Evolutionary conservation across 2,888 invertebrate genomes (phyloP).

Genomic region (Clepsis dumicolana): DNA sequence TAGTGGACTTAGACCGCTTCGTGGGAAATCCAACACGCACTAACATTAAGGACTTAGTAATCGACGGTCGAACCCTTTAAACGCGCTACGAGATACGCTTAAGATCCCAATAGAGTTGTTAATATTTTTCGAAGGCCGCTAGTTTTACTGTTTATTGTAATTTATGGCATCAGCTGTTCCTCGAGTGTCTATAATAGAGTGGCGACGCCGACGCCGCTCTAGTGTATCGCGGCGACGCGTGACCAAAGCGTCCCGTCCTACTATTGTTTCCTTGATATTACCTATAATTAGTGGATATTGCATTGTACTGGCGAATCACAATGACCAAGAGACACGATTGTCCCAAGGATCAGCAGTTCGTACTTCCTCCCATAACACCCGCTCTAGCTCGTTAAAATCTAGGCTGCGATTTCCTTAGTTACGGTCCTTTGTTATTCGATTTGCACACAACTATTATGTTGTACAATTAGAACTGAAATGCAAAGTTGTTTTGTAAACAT

Average conservation of each 20-base stretch:
- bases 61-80: not conserved
- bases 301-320: constrained; percentile 59
- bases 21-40: not conserved
- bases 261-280: constrained; percentile 60
- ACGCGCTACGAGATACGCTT: not conserved
- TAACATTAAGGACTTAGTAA: not conserved
- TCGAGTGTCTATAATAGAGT: constrained; percentile 24
- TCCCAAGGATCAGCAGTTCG: constrained; percentile 55
- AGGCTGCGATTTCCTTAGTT: constrained; percentile 46
- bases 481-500: constrained; percentile 7
- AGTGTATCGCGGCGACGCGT: constrained; percentile 54
- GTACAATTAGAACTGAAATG: constrained; percentile 2
- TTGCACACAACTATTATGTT: constrained; percentile 7
- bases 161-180: constrained; percentile 31
- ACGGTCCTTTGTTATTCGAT: constrained; percentile 28
- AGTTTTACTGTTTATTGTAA: constrained; percentile 8
- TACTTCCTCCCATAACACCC: constrained; percentile 46
- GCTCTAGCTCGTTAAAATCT: constrained; percentile 42
- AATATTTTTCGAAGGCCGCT: not conserved
- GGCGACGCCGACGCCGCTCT: constrained; percentile 43
- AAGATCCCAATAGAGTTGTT: constrained; percentile 6
- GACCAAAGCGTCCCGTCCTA: constrained; percentile 52
- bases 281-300: constrained; percentile 68
- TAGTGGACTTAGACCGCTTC: not conserved
- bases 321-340: constrained; percentile 60